Evolutionary conservation across 2,888 invertebrate genomes (phyloP), one percentile per base, ranked within the genome.

Genomic region (Dolichomitus sp.): DNA sequence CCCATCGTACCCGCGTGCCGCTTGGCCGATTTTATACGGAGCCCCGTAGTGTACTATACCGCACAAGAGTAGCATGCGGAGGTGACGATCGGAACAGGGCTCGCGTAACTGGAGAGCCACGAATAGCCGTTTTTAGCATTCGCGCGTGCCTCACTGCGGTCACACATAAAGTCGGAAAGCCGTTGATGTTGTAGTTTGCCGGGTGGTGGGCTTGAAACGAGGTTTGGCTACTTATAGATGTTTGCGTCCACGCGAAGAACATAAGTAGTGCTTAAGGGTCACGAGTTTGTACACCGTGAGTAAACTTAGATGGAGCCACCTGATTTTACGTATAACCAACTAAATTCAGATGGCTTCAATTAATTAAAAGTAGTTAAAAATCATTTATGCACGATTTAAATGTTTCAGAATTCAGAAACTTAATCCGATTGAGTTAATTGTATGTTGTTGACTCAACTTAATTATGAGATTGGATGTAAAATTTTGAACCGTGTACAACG

Each of bases 61-160:
- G 66, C 37, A 68, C 50, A 52, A 68, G 23, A 17, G 37, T 17
- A n/a, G 42, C 65, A 54, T 65, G 14, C 52, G 45, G 63, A 70
- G 59, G 59, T 70, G 52, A 70, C 72, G 54, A 70, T 69, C 37
- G 45, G 45, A 12, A 23, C 42, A 27, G 42, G 45, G 45, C 14
- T 63, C 37, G 48, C 14, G 45, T 50, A 79, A 66, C 65, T 19
- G 45, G 57, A 57, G 45, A 48, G 14, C 17, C 19, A 37, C 30
- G 12, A n/a, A 0, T 54, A 17, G 54, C 59, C 75, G 33, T 30
- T 72, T 78, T 72, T 57, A 77, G 63, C 50, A 61, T 61, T 52
- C 27, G 37, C 69, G 52, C 40, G 40, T 57, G 37, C 27, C 42
- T 23, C 17, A 30, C 37, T 27, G 40, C 68, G 50, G 57, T 76